These are phyloP conservation scores for Glyptemys insculpta DNA, from an alignment of 2,797 vertebrate genomes.

Conservation along the genomic window DNA sequence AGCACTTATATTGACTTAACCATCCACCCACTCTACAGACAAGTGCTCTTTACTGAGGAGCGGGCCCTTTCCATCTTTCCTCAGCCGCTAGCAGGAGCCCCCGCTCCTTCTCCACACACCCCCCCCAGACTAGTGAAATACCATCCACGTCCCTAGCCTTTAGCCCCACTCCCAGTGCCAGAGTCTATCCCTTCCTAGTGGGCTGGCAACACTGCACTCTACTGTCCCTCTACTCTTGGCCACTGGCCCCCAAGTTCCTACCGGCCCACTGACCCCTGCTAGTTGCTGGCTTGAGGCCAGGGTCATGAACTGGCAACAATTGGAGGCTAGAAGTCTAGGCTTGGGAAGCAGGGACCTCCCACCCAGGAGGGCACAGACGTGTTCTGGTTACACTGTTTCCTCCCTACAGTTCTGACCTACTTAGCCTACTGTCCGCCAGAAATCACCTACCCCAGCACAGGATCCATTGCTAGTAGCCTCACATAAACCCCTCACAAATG, in stretches of 20 bases:
- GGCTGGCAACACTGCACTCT: not conserved
- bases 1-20: constrained; percentile 13
- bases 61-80: not conserved
- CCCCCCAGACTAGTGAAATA: not conserved
- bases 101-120: not conserved
- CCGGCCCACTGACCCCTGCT: not conserved
- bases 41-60: not conserved
- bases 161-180: not conserved
- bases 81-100: not conserved
- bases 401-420: not conserved
- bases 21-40: not conserved
- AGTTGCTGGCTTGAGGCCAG: not conserved
- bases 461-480: not conserved
- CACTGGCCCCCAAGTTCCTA: not conserved
- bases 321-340: not conserved
- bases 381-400: not conserved
- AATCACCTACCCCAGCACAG: not conserved
- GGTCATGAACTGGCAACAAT: not conserved
- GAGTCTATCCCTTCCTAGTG: not conserved
- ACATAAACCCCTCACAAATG: not conserved
- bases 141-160: not conserved
- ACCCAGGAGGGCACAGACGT: accelerated
- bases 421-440: not conserved
- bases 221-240: not conserved
- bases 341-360: not conserved